Conservation (phyloP, 2,797 vertebrate species). For the Pempheris klunzingeri region DNA sequence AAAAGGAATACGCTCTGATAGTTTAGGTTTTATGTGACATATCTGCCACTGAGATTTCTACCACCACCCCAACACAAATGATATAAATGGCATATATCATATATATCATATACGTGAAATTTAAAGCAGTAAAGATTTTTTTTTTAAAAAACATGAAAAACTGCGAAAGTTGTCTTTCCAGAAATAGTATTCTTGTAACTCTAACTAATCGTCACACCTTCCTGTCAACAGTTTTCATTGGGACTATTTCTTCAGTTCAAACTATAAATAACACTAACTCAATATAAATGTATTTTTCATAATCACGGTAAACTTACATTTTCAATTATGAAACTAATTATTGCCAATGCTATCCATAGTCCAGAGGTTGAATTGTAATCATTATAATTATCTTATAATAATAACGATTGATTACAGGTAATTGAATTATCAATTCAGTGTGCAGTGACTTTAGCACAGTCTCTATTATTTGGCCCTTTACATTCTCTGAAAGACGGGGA, state of each 20-base stretch:
- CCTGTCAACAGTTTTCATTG: not conserved
- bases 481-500: slow-evolving; percentile 15
- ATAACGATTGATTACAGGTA: slow-evolving; percentile 15
- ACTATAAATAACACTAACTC: too few species aligned
- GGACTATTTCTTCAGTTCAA: not conserved
- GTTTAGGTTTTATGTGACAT: not conserved
- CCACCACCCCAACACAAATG: not conserved
- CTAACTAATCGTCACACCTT: not conserved
- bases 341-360: not conserved
- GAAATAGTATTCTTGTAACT: not conserved
- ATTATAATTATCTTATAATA: not conserved
- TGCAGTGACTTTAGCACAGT: not conserved
- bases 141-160: not conserved
- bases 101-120: not conserved
- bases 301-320: not conserved
- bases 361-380: not conserved
- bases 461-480: slow-evolving; percentile 9
- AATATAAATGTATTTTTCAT: not conserved
- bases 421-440: not conserved
- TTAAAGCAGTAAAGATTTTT: slow-evolving; percentile 1
- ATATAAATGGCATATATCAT: not conserved
- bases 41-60: not conserved
- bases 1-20: not conserved
- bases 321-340: not conserved
- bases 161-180: not conserved